phyloP scores from a whole-genome alignment of 2,797 vertebrate species.

The Dromococcyx pavoninus region DNA sequence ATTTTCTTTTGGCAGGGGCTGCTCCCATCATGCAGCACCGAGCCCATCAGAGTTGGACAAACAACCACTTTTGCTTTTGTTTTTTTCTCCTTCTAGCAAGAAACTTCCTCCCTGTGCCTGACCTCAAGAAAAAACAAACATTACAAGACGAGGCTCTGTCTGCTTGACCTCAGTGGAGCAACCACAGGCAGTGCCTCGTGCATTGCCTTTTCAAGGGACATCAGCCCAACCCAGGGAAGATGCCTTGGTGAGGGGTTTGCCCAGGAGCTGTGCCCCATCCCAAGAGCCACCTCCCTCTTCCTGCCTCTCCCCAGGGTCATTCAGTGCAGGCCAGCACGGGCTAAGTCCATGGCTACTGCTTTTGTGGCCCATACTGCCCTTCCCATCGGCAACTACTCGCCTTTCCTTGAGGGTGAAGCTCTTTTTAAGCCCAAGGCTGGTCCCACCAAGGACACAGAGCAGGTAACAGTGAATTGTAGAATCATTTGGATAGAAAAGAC shows the following conservation, averaged over 20 bases:
- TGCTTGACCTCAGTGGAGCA: not conserved
- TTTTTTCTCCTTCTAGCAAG: not conserved
- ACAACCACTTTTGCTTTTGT: not conserved
- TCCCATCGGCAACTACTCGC: not conserved
- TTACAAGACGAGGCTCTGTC: not conserved
- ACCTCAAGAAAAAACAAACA: not conserved
- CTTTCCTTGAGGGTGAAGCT: not conserved
- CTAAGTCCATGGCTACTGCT: not conserved
- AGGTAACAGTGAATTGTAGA: not conserved
- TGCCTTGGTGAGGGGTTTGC: not conserved
- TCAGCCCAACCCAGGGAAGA: not conserved
- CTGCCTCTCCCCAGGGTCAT: not conserved
- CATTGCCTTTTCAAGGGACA: not conserved
- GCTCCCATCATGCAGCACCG: not conserved
- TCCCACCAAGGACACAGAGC: not conserved
- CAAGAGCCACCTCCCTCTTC: not conserved
- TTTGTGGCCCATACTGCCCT: not conserved
- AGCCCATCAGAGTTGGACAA: not conserved
- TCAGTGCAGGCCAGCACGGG: not conserved
- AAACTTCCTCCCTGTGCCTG: not conserved
- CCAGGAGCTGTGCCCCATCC: not conserved
- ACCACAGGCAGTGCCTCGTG: not conserved
- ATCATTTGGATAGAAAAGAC: too few relatives aligned
- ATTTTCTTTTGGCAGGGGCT: constrained; percentile 2
- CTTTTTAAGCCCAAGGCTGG: not conserved